These are phyloP conservation scores for Polyommatus icarus DNA, from an alignment of 2,888 invertebrate species.

Conservation along the genomic window DNA sequence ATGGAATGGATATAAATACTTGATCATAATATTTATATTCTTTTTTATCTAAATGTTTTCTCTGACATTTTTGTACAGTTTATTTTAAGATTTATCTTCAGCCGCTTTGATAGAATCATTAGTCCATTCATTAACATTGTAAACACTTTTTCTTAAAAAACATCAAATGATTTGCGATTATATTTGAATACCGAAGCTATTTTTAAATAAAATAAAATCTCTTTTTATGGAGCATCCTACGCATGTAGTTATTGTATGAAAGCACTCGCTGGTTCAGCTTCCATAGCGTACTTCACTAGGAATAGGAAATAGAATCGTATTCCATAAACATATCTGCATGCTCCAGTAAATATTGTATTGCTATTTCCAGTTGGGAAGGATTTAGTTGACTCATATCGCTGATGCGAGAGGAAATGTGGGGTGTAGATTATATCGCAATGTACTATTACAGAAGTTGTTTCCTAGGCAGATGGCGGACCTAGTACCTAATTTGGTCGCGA, in stretches of 20 bases:
- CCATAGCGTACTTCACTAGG: neutral
- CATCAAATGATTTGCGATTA: neutral
- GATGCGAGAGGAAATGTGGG: neutral
- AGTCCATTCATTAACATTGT: neutral
- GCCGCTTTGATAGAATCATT: too few species aligned
- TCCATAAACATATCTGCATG: neutral
- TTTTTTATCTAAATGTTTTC: too few species aligned
- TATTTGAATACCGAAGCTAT: neutral
- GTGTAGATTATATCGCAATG: neutral
- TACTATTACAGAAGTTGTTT: too few species aligned
- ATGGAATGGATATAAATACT: too few species aligned
- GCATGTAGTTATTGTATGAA: neutral
- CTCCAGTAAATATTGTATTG: slow-evolving; percentile 18
- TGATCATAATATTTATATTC: too few species aligned
- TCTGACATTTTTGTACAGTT: too few species aligned
- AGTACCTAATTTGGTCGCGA: too few species aligned
- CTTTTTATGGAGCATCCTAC: neutral
- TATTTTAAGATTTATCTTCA: too few species aligned
- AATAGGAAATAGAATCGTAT: neutral
- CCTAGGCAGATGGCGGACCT: too few species aligned
- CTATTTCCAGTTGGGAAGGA: slow-evolving; percentile 20
- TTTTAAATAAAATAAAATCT: neutral
- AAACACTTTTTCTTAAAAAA: too few species aligned
- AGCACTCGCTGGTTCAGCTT: slow-evolving; percentile 17
- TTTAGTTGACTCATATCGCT: slow-evolving; percentile 11